A percentile compares a stretch with the other conserved stretches of the same genome.
Conservation (phyloP, 2,888 invertebrate genomes). For the Cantharis rustica region DNA sequence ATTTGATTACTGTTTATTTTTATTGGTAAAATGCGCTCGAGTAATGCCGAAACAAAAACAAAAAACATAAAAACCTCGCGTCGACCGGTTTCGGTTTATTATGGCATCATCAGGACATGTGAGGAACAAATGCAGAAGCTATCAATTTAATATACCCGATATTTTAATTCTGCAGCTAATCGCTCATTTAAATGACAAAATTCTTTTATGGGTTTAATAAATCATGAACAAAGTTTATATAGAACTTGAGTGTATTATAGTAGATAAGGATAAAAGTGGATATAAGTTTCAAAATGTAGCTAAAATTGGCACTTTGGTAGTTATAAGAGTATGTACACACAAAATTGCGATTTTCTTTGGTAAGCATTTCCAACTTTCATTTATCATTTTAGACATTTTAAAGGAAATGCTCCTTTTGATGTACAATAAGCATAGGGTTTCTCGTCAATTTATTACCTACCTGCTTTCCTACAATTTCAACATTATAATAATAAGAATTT, state of each 20-base stretch:
- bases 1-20: neutral
- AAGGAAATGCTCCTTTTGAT: conserved; percentile 5
- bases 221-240: neutral
- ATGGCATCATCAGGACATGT: no score
- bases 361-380: neutral
- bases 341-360: neutral
- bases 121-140: no score
- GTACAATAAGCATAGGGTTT: conserved; percentile 1
- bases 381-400: conserved; percentile 1
- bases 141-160: no score
- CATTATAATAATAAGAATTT: neutral
- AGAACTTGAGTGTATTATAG: neutral
- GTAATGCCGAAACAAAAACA: no score
- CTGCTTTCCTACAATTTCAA: neutral
- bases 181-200: neutral
- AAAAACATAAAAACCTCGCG: no score
- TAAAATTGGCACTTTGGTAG: neutral
- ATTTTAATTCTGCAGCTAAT: neutral
- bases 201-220: neutral
- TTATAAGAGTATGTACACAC: neutral
- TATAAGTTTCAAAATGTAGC: neutral
- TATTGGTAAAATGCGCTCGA: no score
- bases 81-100: no score
- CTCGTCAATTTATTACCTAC: neutral
- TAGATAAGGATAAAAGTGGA: neutral